Base-by-base conservation (phyloP, 2,888 invertebrate genomes). In the Lithophane semibrunnea region DNA sequence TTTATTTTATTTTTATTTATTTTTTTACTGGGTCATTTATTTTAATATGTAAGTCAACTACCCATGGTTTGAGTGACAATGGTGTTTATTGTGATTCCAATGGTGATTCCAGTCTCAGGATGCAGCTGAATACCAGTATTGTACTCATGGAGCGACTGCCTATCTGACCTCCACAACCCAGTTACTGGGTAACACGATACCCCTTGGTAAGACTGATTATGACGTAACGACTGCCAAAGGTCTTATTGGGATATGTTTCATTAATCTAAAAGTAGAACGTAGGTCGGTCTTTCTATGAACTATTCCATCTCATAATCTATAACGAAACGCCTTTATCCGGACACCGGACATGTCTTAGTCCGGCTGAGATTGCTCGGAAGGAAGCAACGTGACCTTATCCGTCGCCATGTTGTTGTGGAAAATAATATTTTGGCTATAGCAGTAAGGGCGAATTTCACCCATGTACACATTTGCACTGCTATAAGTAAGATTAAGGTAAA, bases 261-360 rank as follows among this genome's bases (percentile, higher is more conserved):
- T 54, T 54, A n/a, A n/a, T 54, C n/a, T n/a, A 24, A 58, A 60
- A 61, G 4, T 16, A 8, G 18, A 3, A 7, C 7, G 13, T 49
- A 49, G 16, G 4, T 47, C 2, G 1, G 13, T 44, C 9, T 56
- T 18, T 37, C 18, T 60, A 73, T 49, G 8, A 47, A 56, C 47
- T 49, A n/a, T 66, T 66, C 0, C 9, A 54, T 47, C 12, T 21
- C 16, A 79, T 44, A 18, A 83, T 66, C 49, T 12, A 54, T 56
- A 37, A 37, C n/a, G 13, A 16, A 61, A 54, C 18, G 42, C n/a
- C 2, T 21, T 58, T 42, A 70, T 61, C 69, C 69, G 79, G 69
- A 56, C n/a, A 60, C 79, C 80, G 84, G 79, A 83, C 56, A 83
- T 56, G 37, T 70, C 78, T 42, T 21, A 77, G 29, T 66, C 54